A percentile compares a stretch with the other conserved stretches of the same genome.
Evolutionary conservation across 2,888 invertebrate genomes (phyloP).

Genomic region (Zygothrica quintamaculata): DNA sequence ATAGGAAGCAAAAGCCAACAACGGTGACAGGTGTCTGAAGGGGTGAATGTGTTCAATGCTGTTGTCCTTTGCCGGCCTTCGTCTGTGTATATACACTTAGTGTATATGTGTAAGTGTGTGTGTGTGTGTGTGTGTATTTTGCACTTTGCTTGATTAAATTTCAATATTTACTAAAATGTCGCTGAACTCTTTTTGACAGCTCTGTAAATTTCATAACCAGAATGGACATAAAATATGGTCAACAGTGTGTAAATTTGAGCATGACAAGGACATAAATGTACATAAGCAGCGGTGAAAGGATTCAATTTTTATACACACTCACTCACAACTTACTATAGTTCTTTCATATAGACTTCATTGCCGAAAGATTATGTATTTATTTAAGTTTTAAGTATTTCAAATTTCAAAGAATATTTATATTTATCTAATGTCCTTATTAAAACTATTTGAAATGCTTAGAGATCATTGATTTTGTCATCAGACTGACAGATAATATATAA

Average conservation of each 20-base stretch:
- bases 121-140: conserved; percentile 54
- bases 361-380: conserved; percentile 22
- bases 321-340: conserved; percentile 48
- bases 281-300: conserved; percentile 35
- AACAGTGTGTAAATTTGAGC: conserved; percentile 74
- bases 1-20: conserved; percentile 57
- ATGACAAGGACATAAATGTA: conserved; percentile 61
- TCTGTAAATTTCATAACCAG: conserved; percentile 80
- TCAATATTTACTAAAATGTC: conserved; percentile 82
- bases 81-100: not conserved
- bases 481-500: not conserved
- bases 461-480: conserved; percentile 14
- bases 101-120: conserved; percentile 14
- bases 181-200: conserved; percentile 81
- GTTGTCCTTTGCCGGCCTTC: conserved; percentile 60
- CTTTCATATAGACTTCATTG: conserved; percentile 37
- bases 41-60: conserved; percentile 48
- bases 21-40: conserved; percentile 73
- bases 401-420: too few species aligned
- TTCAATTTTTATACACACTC: conserved; percentile 4
- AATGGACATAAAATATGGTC: conserved; percentile 79
- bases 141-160: conserved; percentile 81
- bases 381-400: conserved; percentile 21
- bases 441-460: too few species aligned
- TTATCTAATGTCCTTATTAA: not conserved